Base-by-base conservation (phyloP, 2,888 invertebrate species). In the Meiosimyza decipiens region DNA sequence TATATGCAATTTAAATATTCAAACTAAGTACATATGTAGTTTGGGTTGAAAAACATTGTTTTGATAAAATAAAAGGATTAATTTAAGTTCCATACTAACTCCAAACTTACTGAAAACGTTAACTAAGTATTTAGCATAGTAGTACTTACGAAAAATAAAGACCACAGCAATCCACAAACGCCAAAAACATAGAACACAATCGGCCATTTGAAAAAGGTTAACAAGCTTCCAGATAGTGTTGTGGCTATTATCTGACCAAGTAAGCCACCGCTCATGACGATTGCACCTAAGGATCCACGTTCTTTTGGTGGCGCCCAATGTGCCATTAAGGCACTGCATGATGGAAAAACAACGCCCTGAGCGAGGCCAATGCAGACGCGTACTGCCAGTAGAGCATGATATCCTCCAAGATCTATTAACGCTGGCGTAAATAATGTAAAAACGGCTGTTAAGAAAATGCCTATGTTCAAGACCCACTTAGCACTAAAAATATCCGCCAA, bases 311-410 rank as follows among this genome's bases (percentile, higher is more conserved):
- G 94, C 0, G 93, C 92, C 95, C 95, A 95, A 78, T 92, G 90
- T 0, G 94, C 92, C 49, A 95, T 83, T 87, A 95, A 88, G 0
- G 92, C 91, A 80, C 93, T 94, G 78, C 96, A 88, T 0, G 96
- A 95, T 12, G 94, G 95, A 84, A 92, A 94, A 0, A 93, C 93
- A 9, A 93, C 92, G 28, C 94, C 94, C 89, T 95, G 94, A 73
- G 94, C 94, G 1, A 95, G 87, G 15, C 95, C 95, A 87, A 94
- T 93, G 0, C 94, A 76, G 0, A 95, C 89, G 71, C 95, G 88
- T 9, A 94, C 78, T 1, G 89, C 86, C 12, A 95, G 91, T 5
- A 96, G 88, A 1, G 91, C 91, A 4, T 88, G 89, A 11, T 91
- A 90, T 1, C 91, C 92, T 0, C 93, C 80, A 1, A 82, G 74